Evolutionary conservation across 2,797 vertebrate species (phyloP), one percentile per base, ranked within the genome.

Genomic region (Morus bassanus): DNA sequence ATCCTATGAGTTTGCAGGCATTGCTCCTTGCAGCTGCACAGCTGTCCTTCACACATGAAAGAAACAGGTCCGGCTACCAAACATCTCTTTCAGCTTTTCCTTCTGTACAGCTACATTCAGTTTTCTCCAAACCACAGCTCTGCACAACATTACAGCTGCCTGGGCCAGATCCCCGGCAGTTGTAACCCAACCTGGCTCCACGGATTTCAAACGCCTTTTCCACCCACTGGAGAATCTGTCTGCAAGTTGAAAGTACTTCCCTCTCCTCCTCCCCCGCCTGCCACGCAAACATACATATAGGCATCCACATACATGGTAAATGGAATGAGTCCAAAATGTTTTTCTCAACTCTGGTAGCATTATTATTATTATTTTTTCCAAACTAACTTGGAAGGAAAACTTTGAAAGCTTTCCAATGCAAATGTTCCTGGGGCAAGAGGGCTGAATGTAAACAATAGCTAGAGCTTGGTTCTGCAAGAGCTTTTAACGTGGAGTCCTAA

Each of bases 31-130:
- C 88, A 95, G 96, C 95, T 96, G 94, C 37, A 3, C 96, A 95
- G 86, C 84, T 94, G 96, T 81, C 92, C 90, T 84, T 64, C 92
- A 86, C 88, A 93, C 89, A 97, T 96, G 85, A 97, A 97, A 97
- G 95, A 14, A 72, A 28, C 19, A 10, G 35, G 56, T 78, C 68
- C 1, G 0, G 67, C 67, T 72, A 81, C 45, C 57, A 73, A 90
- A 89, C 35, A 54, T 27, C 43, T 93, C 73, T 82, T 91, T 78
- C 43, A 85, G 81, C 46, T 93, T 93, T 81, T 86, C 63, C 56
- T 73, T 81, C 76, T 75, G 15, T 56, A 59, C 39, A 69, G 56
- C 54, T 67, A 56, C 2, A 2, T 54, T 90, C 73, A 31, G 70
- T 11, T 61, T 93, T 91, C 84, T 68, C 65, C 89, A 92, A 86